phyloP scores from a whole-genome alignment of 2,888 invertebrate genomes.

The Allygus modestus region DNA sequence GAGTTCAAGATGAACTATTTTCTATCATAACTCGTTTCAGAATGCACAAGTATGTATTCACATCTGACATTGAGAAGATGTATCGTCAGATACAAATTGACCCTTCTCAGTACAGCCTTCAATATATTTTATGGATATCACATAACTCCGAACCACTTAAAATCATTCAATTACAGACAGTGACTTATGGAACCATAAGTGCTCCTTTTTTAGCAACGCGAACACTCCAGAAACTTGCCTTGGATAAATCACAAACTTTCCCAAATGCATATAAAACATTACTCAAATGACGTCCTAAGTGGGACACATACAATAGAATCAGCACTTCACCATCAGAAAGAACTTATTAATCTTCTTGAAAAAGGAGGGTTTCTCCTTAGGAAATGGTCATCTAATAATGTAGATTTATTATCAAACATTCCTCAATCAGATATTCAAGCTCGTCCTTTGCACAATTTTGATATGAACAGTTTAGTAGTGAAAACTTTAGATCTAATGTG shows the following conservation, averaged over 20 bases:
- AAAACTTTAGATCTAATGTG: constrained; percentile 63
- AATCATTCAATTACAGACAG: constrained; percentile 63
- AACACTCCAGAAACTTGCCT: constrained; percentile 69
- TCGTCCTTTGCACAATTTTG: neutral
- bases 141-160: constrained; percentile 34
- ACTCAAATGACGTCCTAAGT: constrained; percentile 69
- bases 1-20: constrained; percentile 71
- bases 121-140: constrained; percentile 3
- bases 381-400: constrained; percentile 69
- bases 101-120: constrained; percentile 22
- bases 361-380: constrained; percentile 62
- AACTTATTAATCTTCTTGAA: constrained; percentile 63
- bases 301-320: constrained; percentile 67
- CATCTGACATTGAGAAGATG: constrained; percentile 73
- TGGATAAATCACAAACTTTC: constrained; percentile 66
- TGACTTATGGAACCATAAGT: constrained; percentile 72
- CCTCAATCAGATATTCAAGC: neutral
- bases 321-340: constrained; percentile 63
- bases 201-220: constrained; percentile 71
- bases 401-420: constrained; percentile 7
- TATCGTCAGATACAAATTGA: constrained; percentile 71
- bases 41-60: constrained; percentile 70
- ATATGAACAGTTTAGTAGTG: neutral
- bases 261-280: constrained; percentile 65
- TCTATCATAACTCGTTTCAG: constrained; percentile 71